Percentiles rank a stretch among this genome's conserved stretches.
Conservation (phyloP, 2,113 vertebrate genomes). For the Rhynchomys soricoides region DNA sequence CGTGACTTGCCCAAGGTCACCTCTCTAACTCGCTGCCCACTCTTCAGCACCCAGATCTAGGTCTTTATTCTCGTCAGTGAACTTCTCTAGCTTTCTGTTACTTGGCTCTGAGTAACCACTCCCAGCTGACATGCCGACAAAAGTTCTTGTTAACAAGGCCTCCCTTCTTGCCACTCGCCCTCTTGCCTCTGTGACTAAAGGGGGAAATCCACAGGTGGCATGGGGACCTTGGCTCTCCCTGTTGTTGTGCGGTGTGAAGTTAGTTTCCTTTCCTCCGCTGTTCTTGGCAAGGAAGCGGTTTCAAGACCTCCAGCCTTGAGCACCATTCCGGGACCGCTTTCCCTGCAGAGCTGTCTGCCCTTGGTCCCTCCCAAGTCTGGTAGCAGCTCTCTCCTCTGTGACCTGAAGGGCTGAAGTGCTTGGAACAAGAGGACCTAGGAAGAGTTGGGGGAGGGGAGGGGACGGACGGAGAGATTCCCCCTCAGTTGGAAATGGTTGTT, state of each 20-base stretch:
- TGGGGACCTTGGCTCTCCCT: background rate
- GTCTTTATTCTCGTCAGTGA: background rate
- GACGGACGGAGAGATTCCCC: background rate
- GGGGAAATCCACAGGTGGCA: background rate
- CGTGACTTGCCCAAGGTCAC: background rate
- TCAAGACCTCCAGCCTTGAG: background rate
- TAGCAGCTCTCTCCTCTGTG: background rate
- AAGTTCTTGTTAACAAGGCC: no score
- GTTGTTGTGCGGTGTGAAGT: background rate
- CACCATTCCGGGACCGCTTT: background rate
- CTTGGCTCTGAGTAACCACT: background rate
- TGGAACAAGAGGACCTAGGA: background rate
- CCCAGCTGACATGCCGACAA: background rate
- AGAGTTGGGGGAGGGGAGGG: background rate
- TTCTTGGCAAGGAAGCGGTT: background rate
- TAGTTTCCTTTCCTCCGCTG: background rate
- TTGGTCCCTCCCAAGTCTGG: background rate
- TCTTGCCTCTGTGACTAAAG: background rate
- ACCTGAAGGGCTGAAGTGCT: background rate
- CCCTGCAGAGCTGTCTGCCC: background rate
- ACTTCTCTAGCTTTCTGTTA: background rate
- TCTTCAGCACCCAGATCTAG: background rate
- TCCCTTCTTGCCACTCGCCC: background rate
- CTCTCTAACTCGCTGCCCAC: background rate
- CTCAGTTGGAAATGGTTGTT: background rate